Evolutionary conservation across 2,113 vertebrate genomes (phyloP).

Genomic region (Tetrao urogallus): DNA sequence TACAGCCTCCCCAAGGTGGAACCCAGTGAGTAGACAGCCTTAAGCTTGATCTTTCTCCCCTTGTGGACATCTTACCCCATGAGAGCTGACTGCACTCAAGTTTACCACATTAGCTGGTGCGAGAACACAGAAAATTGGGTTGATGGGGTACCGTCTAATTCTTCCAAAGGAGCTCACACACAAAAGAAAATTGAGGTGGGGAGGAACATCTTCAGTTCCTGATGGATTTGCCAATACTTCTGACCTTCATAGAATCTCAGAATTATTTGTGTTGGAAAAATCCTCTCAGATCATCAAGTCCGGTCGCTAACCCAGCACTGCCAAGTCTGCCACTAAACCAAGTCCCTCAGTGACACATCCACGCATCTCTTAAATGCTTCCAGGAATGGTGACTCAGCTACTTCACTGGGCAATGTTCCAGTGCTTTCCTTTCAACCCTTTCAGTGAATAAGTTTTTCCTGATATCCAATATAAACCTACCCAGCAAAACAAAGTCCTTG

Average conservation of each 20-base stretch:
- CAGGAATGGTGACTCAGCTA: neutral
- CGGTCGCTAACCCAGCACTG: neutral
- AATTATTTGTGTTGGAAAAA: neutral
- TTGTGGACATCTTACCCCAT: neutral
- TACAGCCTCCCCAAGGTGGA: constrained; percentile 81
- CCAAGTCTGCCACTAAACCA: neutral
- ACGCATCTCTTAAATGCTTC: neutral
- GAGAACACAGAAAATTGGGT: neutral
- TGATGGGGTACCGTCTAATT: neutral
- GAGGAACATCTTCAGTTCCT: neutral
- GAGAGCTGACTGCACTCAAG: neutral
- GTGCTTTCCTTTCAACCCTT: neutral
- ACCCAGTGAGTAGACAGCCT: constrained; percentile 63
- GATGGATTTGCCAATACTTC: neutral
- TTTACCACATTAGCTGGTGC: neutral
- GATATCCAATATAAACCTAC: neutral
- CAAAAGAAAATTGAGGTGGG: neutral
- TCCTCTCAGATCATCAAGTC: neutral
- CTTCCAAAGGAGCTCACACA: neutral
- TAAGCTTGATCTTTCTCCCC: neutral
- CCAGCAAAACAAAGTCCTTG: neutral
- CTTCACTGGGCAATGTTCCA: neutral
- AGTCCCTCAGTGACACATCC: neutral
- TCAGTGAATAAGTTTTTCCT: neutral
- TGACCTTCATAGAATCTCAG: neutral